These are phyloP conservation scores for Myioborus melanocephalus DNA, from an alignment of 2,797 vertebrate species.

Conservation along the genomic window DNA sequence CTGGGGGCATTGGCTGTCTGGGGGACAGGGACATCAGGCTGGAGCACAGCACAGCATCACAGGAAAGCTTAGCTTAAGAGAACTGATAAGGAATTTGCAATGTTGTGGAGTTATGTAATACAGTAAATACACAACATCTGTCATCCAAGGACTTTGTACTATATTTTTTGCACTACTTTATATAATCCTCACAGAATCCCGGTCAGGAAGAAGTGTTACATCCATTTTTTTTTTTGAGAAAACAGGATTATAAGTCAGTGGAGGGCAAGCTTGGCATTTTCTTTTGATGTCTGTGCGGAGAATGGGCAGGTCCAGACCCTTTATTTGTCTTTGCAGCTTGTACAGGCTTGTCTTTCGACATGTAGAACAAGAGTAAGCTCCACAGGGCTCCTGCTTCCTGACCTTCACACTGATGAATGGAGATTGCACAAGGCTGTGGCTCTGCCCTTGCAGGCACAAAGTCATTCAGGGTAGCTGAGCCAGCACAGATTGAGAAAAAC, in stretches of 20 bases:
- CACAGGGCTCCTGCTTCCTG: conserved; percentile 43
- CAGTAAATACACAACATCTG: conserved; percentile 12
- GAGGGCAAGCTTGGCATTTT: background rate
- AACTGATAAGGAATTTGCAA: conserved; percentile 13
- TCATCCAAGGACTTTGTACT: background rate
- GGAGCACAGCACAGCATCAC: background rate
- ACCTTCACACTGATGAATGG: conserved; percentile 49
- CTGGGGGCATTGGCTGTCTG: background rate
- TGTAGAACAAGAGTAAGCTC: conserved; percentile 28
- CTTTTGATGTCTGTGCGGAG: background rate
- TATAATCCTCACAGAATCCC: background rate
- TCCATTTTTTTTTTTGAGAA: background rate
- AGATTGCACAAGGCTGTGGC: conserved; percentile 25
- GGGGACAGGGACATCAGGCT: background rate
- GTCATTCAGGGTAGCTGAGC: conserved; percentile 34
- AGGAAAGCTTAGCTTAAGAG: background rate
- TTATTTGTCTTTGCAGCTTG: conserved; percentile 38
- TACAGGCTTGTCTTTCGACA: conserved; percentile 3
- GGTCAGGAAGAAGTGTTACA: background rate
- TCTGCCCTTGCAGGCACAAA: conserved; percentile 44
- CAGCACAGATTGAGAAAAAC: conserved; percentile 30
- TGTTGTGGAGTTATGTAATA: conserved; percentile 12
- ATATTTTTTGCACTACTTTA: conserved; percentile 6
- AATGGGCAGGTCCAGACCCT: background rate
- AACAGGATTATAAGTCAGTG: background rate